A percentile compares a stretch with the other conserved stretches of the same genome.
Evolutionary conservation across 2,888 invertebrate species (phyloP).

Genomic region (Pimpla rufipes): DNA sequence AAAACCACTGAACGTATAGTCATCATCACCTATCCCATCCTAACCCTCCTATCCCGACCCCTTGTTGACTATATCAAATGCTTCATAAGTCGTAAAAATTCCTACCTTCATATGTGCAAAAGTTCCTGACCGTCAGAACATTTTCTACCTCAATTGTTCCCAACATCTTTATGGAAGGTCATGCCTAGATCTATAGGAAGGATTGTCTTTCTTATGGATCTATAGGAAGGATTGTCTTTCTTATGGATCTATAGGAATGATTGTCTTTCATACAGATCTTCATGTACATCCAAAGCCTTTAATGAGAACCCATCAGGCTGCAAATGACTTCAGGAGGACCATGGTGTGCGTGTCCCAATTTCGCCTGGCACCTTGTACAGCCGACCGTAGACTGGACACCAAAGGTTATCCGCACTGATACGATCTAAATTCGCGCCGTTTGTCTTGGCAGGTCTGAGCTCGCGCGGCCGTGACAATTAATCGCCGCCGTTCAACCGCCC

Average conservation of each 20-base stretch:
- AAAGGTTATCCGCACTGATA: slow-evolving; percentile 57
- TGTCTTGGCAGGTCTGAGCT: slow-evolving; percentile 58
- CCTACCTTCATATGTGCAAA: neutral
- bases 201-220: no score
- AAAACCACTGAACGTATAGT: slow-evolving; percentile 57
- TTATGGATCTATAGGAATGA: no score
- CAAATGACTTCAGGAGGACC: slow-evolving; percentile 14
- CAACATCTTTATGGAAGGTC: neutral
- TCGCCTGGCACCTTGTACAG: slow-evolving; percentile 38
- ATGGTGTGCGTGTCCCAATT: slow-evolving; percentile 44
- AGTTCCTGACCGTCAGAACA: neutral
- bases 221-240: no score
- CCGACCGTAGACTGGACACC: slow-evolving; percentile 48
- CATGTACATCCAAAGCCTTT: neutral
- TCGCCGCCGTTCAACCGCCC: slow-evolving; percentile 38
- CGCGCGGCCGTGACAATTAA: slow-evolving; percentile 57
- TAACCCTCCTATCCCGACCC: slow-evolving; percentile 8
- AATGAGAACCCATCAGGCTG: slow-evolving; percentile 7
- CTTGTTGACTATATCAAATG: slow-evolving; percentile 25
- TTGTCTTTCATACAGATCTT: no score
- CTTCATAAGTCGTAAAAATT: neutral
- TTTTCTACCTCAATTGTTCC: neutral
- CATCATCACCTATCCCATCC: slow-evolving; percentile 53
- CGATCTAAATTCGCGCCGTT: slow-evolving; percentile 61
- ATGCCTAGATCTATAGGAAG: no score